A percentile compares a stretch with the other conserved stretches of the same genome.
Evolutionary conservation across 2,797 vertebrate genomes (phyloP).

Genomic region (Mustela erminea): DNA sequence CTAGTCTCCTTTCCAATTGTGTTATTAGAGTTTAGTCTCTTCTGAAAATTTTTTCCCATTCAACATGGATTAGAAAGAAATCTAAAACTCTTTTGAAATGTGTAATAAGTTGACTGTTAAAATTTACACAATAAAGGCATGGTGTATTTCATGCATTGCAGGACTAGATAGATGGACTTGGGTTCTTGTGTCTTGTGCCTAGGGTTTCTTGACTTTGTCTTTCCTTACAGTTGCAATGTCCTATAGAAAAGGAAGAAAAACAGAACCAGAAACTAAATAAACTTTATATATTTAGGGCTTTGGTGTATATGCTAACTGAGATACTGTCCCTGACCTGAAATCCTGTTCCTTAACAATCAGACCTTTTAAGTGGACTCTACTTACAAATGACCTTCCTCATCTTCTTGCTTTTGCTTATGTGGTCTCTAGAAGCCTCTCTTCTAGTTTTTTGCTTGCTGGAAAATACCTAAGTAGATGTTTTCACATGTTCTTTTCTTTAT

Average conservation of each 20-base stretch:
- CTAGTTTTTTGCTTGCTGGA: neutral
- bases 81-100: neutral
- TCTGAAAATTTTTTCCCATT: neutral
- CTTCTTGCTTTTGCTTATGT: neutral
- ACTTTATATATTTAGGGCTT: neutral
- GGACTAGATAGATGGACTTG: neutral
- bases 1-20: slow-evolving; percentile 12
- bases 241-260: neutral
- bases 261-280: neutral
- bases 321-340: neutral
- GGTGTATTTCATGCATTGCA: neutral
- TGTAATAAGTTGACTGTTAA: neutral
- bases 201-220: neutral
- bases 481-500: neutral
- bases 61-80: neutral
- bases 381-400: neutral
- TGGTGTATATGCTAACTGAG: neutral
- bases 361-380: neutral
- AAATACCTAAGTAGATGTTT: neutral
- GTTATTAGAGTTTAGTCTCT: slow-evolving; percentile 49
- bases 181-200: neutral
- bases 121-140: neutral
- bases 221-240: neutral
- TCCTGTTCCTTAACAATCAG: neutral
- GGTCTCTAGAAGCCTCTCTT: neutral